Percentiles rank a stretch among this genome's conserved stretches.
Conservation (phyloP, 1,140 invertebrate species). For the Caenorhabditis remanei region DNA sequence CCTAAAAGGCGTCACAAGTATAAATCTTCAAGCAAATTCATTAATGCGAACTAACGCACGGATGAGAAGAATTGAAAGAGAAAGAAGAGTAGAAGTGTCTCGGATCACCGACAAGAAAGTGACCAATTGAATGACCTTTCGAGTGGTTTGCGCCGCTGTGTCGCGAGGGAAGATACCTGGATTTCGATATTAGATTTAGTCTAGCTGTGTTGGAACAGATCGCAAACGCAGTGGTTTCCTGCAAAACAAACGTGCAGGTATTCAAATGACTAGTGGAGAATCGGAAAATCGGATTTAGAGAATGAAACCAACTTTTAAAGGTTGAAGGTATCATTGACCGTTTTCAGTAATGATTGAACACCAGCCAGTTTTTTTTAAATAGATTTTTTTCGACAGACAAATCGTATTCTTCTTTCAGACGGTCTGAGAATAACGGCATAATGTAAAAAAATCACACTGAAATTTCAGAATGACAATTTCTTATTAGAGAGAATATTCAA, state of each 20-base stretch:
- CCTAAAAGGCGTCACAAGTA: slow-evolving; percentile 37
- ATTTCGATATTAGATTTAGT: neutral
- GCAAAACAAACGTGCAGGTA: neutral
- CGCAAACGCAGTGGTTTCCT: too few relatives aligned
- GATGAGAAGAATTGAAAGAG: neutral
- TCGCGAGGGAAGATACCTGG: neutral
- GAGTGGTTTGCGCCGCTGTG: slow-evolving; percentile 13
- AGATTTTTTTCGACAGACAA: neutral
- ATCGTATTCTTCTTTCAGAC: neutral
- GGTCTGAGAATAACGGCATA: too few relatives aligned
- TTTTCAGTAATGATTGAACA: neutral
- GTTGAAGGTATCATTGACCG: neutral
- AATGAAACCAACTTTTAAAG: neutral
- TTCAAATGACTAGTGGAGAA: neutral
- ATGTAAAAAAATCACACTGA: too few relatives aligned
- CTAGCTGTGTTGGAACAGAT: neutral
- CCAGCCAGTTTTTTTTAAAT: neutral
- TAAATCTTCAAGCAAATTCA: slow-evolving; percentile 33
- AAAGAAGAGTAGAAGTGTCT: slow-evolving; percentile 8
- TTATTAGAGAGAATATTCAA: too few relatives aligned
- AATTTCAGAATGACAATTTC: too few relatives aligned
- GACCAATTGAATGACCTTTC: slow-evolving; percentile 46
- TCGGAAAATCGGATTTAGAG: neutral
- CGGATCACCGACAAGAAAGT: slow-evolving; percentile 43
- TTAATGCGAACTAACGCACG: slow-evolving; percentile 20